Conservation (phyloP, 1,140 invertebrate genomes). For the Aphaenogaster rudis region DNA sequence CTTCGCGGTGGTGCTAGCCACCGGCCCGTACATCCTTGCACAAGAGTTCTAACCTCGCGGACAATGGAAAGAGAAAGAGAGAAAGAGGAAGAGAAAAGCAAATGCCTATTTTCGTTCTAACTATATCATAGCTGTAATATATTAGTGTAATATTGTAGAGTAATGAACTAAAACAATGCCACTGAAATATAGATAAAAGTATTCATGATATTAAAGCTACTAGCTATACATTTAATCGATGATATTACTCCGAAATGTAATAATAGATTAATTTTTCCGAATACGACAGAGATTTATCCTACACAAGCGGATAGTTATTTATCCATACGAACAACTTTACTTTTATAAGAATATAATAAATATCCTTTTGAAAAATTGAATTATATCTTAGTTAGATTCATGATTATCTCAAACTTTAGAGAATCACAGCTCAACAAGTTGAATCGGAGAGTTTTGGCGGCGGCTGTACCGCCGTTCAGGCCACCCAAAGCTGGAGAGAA, state of each 20-base stretch:
- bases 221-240: background rate
- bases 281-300: background rate
- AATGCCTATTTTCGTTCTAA: background rate
- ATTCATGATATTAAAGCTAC: background rate
- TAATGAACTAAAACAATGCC: background rate
- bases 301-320: background rate
- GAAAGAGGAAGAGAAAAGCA: background rate
- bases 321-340: background rate
- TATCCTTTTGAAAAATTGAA: background rate
- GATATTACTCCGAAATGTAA: background rate
- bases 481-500: conserved; percentile 85
- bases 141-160: background rate
- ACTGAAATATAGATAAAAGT: background rate
- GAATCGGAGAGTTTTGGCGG: conserved; percentile 72
- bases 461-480: conserved; percentile 83
- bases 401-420: background rate
- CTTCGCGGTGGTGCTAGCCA: conserved; percentile 86
- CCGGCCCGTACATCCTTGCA: conserved; percentile 83
- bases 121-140: background rate
- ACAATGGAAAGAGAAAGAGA: background rate
- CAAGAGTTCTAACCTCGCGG: conserved; percentile 79
- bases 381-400: background rate
- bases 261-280: background rate
- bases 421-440: background rate
- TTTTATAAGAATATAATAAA: background rate